Percentiles rank a stretch among this genome's conserved stretches.
phyloP scores from a whole-genome alignment of 2,113 vertebrate species.

The Phainopepla nitens region DNA sequence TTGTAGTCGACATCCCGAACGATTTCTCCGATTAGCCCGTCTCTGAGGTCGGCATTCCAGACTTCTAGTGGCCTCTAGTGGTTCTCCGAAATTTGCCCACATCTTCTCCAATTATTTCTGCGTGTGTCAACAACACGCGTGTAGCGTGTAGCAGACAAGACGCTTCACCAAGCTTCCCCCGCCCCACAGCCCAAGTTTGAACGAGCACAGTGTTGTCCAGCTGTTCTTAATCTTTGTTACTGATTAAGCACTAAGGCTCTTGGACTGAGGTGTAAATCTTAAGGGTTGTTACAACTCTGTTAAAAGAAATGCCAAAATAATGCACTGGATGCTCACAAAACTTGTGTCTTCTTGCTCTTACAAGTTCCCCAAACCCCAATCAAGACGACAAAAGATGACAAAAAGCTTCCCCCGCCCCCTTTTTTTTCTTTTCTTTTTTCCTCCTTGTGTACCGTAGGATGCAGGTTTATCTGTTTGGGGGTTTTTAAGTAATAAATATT shows the following conservation, averaged over 20 bases:
- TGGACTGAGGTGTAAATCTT: background rate
- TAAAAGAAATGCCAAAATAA: background rate
- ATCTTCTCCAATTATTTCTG: background rate
- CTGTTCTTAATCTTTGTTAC: background rate
- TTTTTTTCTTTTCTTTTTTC: background rate
- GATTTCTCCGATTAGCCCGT: background rate
- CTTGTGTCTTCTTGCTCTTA: background rate
- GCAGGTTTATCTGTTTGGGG: background rate
- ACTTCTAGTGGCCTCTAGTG: constrained; percentile 26
- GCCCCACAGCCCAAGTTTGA: background rate
- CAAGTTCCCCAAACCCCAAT: background rate
- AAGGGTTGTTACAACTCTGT: background rate
- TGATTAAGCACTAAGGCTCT: background rate
- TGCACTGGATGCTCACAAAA: background rate
- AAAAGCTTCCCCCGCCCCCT: background rate
- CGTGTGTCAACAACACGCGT: background rate
- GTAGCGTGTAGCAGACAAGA: background rate
- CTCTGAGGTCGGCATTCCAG: background rate
- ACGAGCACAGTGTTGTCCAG: background rate
- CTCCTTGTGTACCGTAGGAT: background rate
- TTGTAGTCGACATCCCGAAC: background rate
- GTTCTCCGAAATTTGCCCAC: background rate
- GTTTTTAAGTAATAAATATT: background rate
- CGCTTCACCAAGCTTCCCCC: background rate
- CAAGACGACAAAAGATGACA: background rate